Conservation (phyloP, 2,888 invertebrate species). For the Tetropium fuscum region DNA sequence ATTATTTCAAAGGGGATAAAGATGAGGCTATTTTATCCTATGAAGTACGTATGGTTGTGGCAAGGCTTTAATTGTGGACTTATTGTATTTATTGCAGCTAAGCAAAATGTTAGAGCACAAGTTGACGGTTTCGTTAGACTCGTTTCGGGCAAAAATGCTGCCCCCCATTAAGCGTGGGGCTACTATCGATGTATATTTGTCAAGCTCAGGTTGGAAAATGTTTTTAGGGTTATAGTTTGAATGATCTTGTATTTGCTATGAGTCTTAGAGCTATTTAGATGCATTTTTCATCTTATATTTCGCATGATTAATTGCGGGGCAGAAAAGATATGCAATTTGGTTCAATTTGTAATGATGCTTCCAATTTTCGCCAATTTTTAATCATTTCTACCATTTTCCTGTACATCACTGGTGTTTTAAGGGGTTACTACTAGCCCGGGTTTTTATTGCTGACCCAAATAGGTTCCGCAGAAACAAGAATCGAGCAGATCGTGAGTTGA, state of each 20-base stretch:
- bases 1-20: slow-evolving; percentile 82
- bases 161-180: slow-evolving; percentile 86
- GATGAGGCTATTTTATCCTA: slow-evolving; percentile 79
- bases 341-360: no score
- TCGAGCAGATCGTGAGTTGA: no score
- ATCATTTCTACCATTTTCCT: no score
- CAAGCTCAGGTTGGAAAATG: slow-evolving; percentile 81
- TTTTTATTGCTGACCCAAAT: no score
- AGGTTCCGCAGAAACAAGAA: no score
- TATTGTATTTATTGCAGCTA: slow-evolving; percentile 69
- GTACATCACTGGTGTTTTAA: no score
- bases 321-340: no score
- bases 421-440: no score
- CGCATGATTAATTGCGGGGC: not conserved
- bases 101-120: slow-evolving; percentile 82
- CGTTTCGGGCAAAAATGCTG: slow-evolving; percentile 82
- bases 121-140: slow-evolving; percentile 78
- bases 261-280: slow-evolving; percentile 15
- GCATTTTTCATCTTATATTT: not conserved
- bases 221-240: slow-evolving; percentile 7
- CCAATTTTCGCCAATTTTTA: no score
- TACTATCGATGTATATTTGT: slow-evolving; percentile 86
- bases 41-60: slow-evolving; percentile 73
- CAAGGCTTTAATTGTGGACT: slow-evolving; percentile 7
- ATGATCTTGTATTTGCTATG: slow-evolving; percentile 9